Conservation (phyloP, 1,140 invertebrate genomes). For the Calycopis cecrops region DNA sequence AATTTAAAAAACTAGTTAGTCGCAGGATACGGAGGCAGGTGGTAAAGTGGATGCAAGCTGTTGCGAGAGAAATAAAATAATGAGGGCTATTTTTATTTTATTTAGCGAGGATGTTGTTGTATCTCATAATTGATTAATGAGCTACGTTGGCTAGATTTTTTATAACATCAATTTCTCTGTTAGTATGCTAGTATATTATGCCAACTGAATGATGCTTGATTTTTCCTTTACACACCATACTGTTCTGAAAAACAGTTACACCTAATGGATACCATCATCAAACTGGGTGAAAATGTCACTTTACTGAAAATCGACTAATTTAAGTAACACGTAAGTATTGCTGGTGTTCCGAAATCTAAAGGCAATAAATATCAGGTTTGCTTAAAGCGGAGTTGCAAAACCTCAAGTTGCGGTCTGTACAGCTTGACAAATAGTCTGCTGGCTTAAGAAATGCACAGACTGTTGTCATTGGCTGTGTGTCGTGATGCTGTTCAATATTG, state of each 20-base stretch:
- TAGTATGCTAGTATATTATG: too few relatives aligned
- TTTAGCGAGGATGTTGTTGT: too few relatives aligned
- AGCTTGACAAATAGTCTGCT: constrained; percentile 52
- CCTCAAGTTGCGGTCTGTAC: constrained; percentile 41
- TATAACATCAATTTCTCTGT: too few relatives aligned
- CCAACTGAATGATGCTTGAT: too few relatives aligned
- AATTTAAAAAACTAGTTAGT: constrained; percentile 18
- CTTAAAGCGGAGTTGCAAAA: constrained; percentile 54
- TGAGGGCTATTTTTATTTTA: background rate
- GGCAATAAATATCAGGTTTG: constrained; percentile 58
- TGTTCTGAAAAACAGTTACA: too few relatives aligned
- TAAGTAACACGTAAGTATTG: constrained; percentile 22
- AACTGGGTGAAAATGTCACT: too few relatives aligned
- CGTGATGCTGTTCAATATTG: constrained; percentile 13
- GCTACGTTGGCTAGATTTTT: too few relatives aligned
- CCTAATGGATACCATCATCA: too few relatives aligned
- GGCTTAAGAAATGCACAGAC: constrained; percentile 24
- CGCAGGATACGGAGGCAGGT: background rate
- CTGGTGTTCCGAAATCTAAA: constrained; percentile 41
- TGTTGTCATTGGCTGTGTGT: constrained; percentile 17
- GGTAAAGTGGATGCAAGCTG: background rate
- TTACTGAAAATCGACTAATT: too few relatives aligned
- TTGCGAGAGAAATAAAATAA: constrained; percentile 7
- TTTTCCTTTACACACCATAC: too few relatives aligned
- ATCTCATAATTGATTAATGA: too few relatives aligned